Percentiles rank a stretch among this genome's conserved stretches.
phyloP scores from a whole-genome alignment of 2,797 vertebrate species.

The Cottoperca gobio region DNA sequence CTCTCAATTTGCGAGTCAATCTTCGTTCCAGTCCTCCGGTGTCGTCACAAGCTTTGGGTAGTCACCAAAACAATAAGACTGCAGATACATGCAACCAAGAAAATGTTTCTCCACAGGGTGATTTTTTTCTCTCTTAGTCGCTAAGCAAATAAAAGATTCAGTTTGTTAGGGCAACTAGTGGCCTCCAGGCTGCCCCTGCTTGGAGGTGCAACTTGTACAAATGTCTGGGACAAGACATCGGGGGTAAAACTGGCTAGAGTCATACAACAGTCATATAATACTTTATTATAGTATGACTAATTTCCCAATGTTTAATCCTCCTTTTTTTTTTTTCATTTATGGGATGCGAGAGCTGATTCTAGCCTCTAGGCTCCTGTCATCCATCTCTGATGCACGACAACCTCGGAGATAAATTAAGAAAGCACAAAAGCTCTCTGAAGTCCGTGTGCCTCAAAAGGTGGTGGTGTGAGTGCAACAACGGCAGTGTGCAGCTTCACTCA shows the following conservation, averaged over 20 bases:
- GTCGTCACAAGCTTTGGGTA: neutral
- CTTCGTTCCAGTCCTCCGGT: neutral
- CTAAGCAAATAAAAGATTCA: neutral
- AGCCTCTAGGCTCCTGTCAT: conserved; percentile 36
- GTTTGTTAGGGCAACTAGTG: neutral
- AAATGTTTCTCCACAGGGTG: neutral
- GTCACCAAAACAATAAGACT: neutral
- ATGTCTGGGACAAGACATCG: neutral
- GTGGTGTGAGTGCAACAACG: conserved; percentile 51
- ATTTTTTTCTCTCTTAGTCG: neutral
- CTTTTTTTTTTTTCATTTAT: conserved; percentile 33
- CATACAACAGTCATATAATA: neutral
- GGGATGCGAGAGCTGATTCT: conserved; percentile 24
- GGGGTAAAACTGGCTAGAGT: neutral
- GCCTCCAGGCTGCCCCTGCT: neutral
- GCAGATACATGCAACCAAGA: neutral
- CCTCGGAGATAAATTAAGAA: conserved; percentile 52
- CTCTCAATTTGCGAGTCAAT: neutral
- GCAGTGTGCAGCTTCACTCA: conserved; percentile 78
- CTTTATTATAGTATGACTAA: conserved; percentile 17
- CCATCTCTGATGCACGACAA: conserved; percentile 32
- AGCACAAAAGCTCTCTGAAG: conserved; percentile 59
- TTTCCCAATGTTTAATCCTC: conserved; percentile 7
- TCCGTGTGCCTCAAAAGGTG: conserved; percentile 65
- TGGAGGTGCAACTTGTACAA: neutral